Base-by-base conservation (phyloP, 2,888 invertebrate species). In the Pseudococcus longispinus region DNA sequence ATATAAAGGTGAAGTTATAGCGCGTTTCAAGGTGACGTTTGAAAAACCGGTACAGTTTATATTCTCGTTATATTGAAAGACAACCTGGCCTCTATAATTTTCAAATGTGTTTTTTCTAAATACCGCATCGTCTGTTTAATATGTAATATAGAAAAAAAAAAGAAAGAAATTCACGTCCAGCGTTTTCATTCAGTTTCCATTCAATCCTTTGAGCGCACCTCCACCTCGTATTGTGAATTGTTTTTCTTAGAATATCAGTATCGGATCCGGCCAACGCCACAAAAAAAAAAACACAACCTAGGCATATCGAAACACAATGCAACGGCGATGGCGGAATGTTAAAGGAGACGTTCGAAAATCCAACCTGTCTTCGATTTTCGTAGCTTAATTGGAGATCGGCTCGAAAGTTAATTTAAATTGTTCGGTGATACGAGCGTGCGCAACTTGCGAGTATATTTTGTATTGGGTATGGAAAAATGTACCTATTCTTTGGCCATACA, bases 1-100 rank as follows among this genome's bases (percentile, higher is more conserved):
- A 86, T 86, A 86, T 86, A 86, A 86, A 86, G 77, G 77, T 80
- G 77, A 86, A 86, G 86, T 86, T 86, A 55, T 51, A 51, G 86
- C 86, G 86, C 80, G 86, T 86, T 86, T 86, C 86, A 77, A 77
- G 86, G 86, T 86, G 86, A 86, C 80, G 86, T 86, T 86, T 80
- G 37, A 46, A 46, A 86, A 85, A 86, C 86, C 77, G 86, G 86
- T 80, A 86, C 86, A 86, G 86, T 86, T 86, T 86, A 86, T 86
- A 86, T 86, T 85, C 85, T 85, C 74, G 85, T 85, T 85, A 85
- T 85, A 70, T 74, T 85, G 74, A 85, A 85, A 86, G 86, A 86
- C 86, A 86, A 86, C 77, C 70, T 74, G 20, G 55, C 77, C 86
- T 86, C 77, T 80, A 86, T 77, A 77, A 86, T 51, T 86, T 86